phyloP scores from a whole-genome alignment of 2,797 vertebrate genomes.

The Fundulus diaphanus region DNA sequence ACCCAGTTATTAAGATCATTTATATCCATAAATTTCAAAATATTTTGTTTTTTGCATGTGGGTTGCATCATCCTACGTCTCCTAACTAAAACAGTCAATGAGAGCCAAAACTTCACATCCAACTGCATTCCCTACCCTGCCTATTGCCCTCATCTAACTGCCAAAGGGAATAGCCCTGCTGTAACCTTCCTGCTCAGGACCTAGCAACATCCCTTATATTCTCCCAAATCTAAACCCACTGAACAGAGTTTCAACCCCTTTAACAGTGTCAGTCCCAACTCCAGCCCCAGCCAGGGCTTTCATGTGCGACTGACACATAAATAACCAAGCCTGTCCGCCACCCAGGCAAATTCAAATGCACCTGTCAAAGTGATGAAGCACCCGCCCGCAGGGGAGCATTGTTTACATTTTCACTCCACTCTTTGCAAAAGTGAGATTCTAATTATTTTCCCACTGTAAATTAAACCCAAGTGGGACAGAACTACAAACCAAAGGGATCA shows the following conservation, averaged over 20 bases:
- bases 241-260: slow-evolving; percentile 51
- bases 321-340: slow-evolving; percentile 98
- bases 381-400: slow-evolving; percentile 99
- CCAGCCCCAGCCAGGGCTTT: slow-evolving; percentile 77
- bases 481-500: slow-evolving; percentile 82
- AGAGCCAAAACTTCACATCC: slow-evolving; percentile 3
- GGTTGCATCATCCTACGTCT: slow-evolving; percentile 2
- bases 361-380: slow-evolving; percentile 99
- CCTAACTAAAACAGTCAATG: slow-evolving; percentile 2
- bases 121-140: neutral
- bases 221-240: slow-evolving; percentile 32
- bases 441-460: slow-evolving; percentile 99
- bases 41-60: too few relatives aligned
- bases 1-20: neutral
- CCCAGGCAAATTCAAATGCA: slow-evolving; percentile 99
- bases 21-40: neutral
- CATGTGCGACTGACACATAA: slow-evolving; percentile 98
- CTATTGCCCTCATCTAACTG: neutral
- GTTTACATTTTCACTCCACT: slow-evolving; percentile 99
- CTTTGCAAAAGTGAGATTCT: slow-evolving; percentile 99
- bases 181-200: slow-evolving; percentile 24
- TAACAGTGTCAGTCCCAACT: slow-evolving; percentile 57
- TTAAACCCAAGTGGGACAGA: slow-evolving; percentile 97
- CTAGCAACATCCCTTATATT: slow-evolving; percentile 20
- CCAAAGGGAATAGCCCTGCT: slow-evolving; percentile 8